Percentiles rank a stretch among this genome's conserved stretches.
Evolutionary conservation across 2,113 vertebrate species (phyloP).

Genomic region (Beaufortia kweichowensis): DNA sequence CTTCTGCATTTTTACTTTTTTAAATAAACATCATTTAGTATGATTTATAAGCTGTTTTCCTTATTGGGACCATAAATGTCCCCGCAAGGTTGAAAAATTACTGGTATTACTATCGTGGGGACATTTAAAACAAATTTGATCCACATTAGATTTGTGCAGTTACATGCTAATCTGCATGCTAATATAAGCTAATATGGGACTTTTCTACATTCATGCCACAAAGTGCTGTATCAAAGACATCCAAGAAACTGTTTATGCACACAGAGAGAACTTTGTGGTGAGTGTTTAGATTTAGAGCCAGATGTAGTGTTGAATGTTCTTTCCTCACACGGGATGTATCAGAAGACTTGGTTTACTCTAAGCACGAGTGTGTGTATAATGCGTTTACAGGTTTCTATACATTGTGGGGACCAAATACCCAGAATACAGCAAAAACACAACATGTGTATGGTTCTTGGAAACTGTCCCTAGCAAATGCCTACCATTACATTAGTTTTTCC

Average conservation of each 20-base stretch:
- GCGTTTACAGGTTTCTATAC: too few species aligned
- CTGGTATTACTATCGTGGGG: too few species aligned
- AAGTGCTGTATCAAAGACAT: neutral
- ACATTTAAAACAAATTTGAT: too few species aligned
- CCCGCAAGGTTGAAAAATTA: too few species aligned
- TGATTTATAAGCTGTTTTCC: too few species aligned
- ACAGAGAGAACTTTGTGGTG: constrained; percentile 54
- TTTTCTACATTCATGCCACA: neutral
- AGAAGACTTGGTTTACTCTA: constrained; percentile 51
- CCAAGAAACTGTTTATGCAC: constrained; percentile 10
- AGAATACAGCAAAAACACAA: constrained; percentile 8
- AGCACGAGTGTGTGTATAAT: constrained; percentile 23
- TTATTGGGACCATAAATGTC: too few species aligned
- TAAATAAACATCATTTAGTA: too few species aligned
- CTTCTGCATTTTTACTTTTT: too few species aligned
- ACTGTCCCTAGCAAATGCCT: neutral
- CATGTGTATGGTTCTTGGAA: neutral
- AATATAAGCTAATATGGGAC: too few species aligned
- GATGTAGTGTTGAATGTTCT: constrained; percentile 45
- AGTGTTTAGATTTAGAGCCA: constrained; percentile 44
- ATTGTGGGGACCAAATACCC: too few species aligned
- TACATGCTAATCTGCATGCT: too few species aligned
- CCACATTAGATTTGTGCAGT: too few species aligned
- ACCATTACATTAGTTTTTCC: constrained; percentile 26
- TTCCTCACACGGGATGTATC: constrained; percentile 48